Evolutionary conservation across 2,888 invertebrate species (phyloP), one percentile per base, ranked within the genome.

Genomic region (Baronia brevicornis): DNA sequence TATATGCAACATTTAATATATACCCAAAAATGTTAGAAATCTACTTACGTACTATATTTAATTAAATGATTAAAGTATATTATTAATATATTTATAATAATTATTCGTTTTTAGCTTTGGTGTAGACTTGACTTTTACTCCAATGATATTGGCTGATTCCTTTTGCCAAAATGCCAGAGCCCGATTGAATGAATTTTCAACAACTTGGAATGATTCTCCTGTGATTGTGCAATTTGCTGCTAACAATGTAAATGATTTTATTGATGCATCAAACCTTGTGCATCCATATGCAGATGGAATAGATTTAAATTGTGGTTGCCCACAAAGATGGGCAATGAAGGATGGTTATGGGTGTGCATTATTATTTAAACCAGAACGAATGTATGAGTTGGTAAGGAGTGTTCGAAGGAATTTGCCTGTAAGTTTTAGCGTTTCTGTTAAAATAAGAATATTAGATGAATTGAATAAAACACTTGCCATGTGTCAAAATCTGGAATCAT

Each of bases 221-320:
- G 61, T 98, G 17, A 89, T 98, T 46, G 95, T 93, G 1, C 98
- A 99, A 70, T 98, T 98, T 88, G 98, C 98, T 19, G 93, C 97
- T 0, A 95, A 93, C 51, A 91, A 90, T 59, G 82, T 89, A 0
- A 70, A 88, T 43, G 96, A 97, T 64, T 95, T 98, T 73, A 89
- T 93, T 2, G 88, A 89, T 57, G 97, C 97, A 11, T 88, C 97
- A 2, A 90, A 93, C 75, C 79, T 98, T 43, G 88, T 97, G 17
- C 89, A 91, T 45, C 91, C 91, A 6, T 93, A 91, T 79, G 90
- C 92, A 32, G 92, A 94, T 84, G 98, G 98, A 3, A 92, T 97
- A 2, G 98, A 98, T 78, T 79, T 98, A 17, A 98, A 98, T 66
- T 98, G 98, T 84, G 98, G 98, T 0, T 98, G 98, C 54, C 98